Evolutionary conservation across 2,797 vertebrate genomes (phyloP), one percentile per base, ranked within the genome.

Genomic region (Thaleichthys pacificus): DNA sequence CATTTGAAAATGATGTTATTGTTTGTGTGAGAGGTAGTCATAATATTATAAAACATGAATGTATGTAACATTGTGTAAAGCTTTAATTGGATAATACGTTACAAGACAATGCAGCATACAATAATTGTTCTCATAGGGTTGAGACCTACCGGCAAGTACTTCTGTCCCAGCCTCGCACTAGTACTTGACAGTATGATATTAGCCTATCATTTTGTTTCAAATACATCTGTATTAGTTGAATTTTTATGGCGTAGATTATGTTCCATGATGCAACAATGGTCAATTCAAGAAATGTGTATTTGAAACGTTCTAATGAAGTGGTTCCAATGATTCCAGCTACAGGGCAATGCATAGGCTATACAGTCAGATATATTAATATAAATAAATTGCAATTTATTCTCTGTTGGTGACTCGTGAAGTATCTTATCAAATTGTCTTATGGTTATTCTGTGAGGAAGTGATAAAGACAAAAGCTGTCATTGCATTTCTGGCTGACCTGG

Each of bases 401-500:
- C 38, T 19, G 49, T 19, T 15, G 70, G 68, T 62, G 72, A 30
- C 24, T 42, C 22, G 8, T 60, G 47, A 67, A 61, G 11, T 26
- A 22, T 12, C 11, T 22, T 24, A 14, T 47, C 42, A 47, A 12
- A 47, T 14, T 47, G 42, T 19, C 21, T 61, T 15, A 61, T 56
- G 57, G n/a, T 22, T 58, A n/a, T 24, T 21, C 3, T 61, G 3
- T 28, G 24, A 70, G 24, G 66, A 21, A 24, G 21, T 22, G 17
- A 7, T 65, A 61, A 68, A 61, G 70, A 69, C 68, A 84, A 79
- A 77, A 65, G 73, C 57, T 61, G n/a, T 30, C 6, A 76, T 30
- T 70, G 78, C 24, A 69, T 79, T 84, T 88, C 80, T 80, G 80
- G 76, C 71, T 93, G 91, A 91, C 91, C 91, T 91, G 80, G 69